A percentile compares a stretch with the other conserved stretches of the same genome.
These are phyloP conservation scores for Scaptomyza caliginosa DNA, from an alignment of 2,888 invertebrate species.

Conservation along the genomic window DNA sequence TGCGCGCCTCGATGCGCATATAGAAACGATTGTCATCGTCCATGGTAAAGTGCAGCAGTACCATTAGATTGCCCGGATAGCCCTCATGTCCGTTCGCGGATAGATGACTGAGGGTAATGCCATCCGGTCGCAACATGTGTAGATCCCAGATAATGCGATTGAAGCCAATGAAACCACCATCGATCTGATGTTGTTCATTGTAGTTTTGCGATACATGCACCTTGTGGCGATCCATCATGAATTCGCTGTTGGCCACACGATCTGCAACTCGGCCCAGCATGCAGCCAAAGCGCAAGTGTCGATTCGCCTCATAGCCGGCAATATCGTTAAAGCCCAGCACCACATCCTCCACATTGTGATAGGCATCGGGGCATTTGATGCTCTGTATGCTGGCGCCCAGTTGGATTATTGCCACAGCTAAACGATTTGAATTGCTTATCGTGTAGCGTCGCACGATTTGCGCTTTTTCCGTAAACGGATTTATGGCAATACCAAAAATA, in stretches of 20 bases:
- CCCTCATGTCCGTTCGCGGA: slow-evolving; percentile 93
- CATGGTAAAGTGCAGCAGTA: slow-evolving; percentile 89
- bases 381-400: slow-evolving; percentile 93
- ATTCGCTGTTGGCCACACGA: slow-evolving; percentile 89
- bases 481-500: slow-evolving; percentile 73
- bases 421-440: slow-evolving; percentile 69
- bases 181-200: slow-evolving; percentile 88
- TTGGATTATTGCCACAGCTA: slow-evolving; percentile 85
- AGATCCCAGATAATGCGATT: slow-evolving; percentile 90
- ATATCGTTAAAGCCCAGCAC: slow-evolving; percentile 92
- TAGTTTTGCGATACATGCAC: slow-evolving; percentile 90
- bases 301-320: slow-evolving; percentile 87
- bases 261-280: slow-evolving; percentile 94
- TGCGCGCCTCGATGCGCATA: slow-evolving; percentile 90
- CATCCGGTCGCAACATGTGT: slow-evolving; percentile 63
- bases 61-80: slow-evolving; percentile 92
- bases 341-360: slow-evolving; percentile 90
- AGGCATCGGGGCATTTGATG: slow-evolving; percentile 89
- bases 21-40: slow-evolving; percentile 89
- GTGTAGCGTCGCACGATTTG: slow-evolving; percentile 78
- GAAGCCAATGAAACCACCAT: slow-evolving; percentile 94
- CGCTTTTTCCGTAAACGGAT: slow-evolving; percentile 74
- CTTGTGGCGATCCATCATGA: slow-evolving; percentile 87
- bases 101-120: slow-evolving; percentile 89
- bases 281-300: slow-evolving; percentile 92